phyloP scores from a whole-genome alignment of 2,888 invertebrate species.

The Macrosoma leucophasiata region DNA sequence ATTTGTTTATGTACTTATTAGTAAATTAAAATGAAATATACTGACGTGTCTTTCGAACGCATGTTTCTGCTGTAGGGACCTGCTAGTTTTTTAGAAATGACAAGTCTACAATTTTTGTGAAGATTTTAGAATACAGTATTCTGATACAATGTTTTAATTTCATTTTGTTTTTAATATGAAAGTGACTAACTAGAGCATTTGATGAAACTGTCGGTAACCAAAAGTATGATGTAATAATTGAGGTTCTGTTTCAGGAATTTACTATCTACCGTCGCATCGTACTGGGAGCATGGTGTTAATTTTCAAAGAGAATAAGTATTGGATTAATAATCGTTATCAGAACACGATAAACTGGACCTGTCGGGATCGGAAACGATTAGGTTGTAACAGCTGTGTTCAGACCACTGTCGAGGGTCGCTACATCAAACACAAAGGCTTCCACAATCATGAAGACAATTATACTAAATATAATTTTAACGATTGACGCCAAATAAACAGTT shows the following conservation, averaged over 20 bases:
- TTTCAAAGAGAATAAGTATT: conserved; percentile 68
- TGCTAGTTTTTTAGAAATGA: conserved; percentile 41
- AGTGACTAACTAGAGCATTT: not conserved
- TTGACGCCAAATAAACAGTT: conserved; percentile 44
- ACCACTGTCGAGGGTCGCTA: conserved; percentile 63
- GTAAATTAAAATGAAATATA: conserved; percentile 21
- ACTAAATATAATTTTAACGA: conserved; percentile 69
- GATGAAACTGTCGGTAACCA: not conserved
- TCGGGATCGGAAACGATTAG: conserved; percentile 58
- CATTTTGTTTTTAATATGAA: not conserved
- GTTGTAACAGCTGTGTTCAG: conserved; percentile 65
- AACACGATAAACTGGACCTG: conserved; percentile 71
- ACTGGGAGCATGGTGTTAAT: conserved; percentile 69
- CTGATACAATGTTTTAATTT: conserved; percentile 34
- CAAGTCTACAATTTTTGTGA: conserved; percentile 44
- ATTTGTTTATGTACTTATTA: conserved; percentile 51
- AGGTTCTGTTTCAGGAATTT: conserved; percentile 53
- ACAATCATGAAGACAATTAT: conserved; percentile 65
- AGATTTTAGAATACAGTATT: conserved; percentile 66
- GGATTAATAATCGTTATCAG: conserved; percentile 69
- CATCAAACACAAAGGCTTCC: conserved; percentile 63
- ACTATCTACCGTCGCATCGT: conserved; percentile 67
- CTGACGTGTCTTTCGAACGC: conserved; percentile 43
- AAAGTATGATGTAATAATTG: conserved; percentile 16
- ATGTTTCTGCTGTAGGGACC: conserved; percentile 62